Evolutionary conservation across 2,797 vertebrate species (phyloP), one percentile per base, ranked within the genome.

Genomic region (Trichosurus vulpecula): DNA sequence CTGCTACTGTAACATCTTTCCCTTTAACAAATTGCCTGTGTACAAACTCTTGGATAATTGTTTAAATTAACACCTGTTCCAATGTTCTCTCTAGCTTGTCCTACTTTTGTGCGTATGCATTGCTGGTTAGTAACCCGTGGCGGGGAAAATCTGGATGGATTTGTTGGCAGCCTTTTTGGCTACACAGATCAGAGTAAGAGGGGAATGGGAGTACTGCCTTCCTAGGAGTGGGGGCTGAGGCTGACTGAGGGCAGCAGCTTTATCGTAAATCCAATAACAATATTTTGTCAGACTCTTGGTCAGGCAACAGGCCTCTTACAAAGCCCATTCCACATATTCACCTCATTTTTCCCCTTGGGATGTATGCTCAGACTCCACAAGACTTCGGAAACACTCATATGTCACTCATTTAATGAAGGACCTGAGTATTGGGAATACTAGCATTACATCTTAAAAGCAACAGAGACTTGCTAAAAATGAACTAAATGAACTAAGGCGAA

Each of bases 381-480:
- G 11, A 29, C 55, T 93, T 27, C 54, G 35, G 0, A 92, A 61
- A 98, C 95, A 0, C 16, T 12, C 29, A n/a, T 51, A 94, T 52
- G 90, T 0, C 51, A n/a, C 47, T 95, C 61, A 19, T 66, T 54
- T 95, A 93, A 93, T 95, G 91, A 97, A 90, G 22, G 90, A 55
- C 8, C 30, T 91, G 4, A 74, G 81, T 30, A 54, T 54, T 92
- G 41, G 91, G 6, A 95, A 95, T 58, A 93, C 35, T 66, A 96
- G 90, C 56, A 95, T 91, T 94, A 95, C 41, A 91, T 94, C 95
- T 95, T 96, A 97, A 96, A 96, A 19, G 94, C 91, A 52, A 93
- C 30, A 96, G 54, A 95, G 51, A 51, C 95, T 97, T 35, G 93
- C n/a, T n/a, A n/a, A n/a, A n/a, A n/a, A n/a, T n/a, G n/a, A n/a